phyloP scores from a whole-genome alignment of 2,113 vertebrate species.

The Python bivittatus region DNA sequence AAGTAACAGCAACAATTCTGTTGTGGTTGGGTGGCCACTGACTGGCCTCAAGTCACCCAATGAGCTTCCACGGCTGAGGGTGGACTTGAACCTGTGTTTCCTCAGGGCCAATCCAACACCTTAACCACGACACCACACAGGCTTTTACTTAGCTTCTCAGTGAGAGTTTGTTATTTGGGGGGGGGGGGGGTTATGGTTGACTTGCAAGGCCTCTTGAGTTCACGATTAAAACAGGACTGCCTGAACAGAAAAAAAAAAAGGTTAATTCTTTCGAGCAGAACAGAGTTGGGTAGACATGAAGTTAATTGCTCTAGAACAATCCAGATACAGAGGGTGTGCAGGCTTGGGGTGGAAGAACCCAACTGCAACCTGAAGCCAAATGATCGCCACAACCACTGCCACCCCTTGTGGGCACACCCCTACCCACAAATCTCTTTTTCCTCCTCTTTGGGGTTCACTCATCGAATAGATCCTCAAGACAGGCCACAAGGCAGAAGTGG shows the following conservation, averaged over 20 bases:
- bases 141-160: background rate
- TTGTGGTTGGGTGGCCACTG: background rate
- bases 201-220: background rate
- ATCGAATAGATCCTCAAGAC: background rate
- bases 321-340: background rate
- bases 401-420: background rate
- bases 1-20: background rate
- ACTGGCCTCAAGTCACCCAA: background rate
- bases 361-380: background rate
- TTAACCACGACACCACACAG: background rate
- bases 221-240: background rate
- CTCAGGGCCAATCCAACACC: background rate
- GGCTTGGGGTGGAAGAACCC: background rate
- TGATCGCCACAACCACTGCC: background rate
- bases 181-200: background rate
- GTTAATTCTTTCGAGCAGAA: background rate
- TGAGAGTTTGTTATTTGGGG: background rate
- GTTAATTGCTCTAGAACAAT: background rate
- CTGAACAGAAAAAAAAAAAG: background rate
- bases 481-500: background rate
- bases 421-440: background rate
- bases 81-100: background rate
- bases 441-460: background rate
- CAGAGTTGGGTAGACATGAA: background rate
- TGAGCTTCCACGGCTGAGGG: background rate